Conservation (phyloP, 1,140 invertebrate genomes). For the Cryptotermes secundus region DNA sequence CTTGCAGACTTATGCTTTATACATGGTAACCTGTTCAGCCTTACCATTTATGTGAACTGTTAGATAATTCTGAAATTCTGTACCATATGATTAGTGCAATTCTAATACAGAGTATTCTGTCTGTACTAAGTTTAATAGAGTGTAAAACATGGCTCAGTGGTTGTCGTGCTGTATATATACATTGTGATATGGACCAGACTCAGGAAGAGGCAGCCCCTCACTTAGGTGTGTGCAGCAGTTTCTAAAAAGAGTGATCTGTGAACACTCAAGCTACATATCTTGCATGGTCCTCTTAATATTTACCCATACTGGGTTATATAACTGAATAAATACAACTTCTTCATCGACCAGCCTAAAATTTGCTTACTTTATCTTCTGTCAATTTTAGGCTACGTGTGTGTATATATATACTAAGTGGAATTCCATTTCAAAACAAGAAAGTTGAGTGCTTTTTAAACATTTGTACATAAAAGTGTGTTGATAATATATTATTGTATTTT, state of each 20-base stretch:
- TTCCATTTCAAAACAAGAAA: slow-evolving; percentile 25
- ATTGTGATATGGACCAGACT: slow-evolving; percentile 33
- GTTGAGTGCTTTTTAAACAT: slow-evolving; percentile 30
- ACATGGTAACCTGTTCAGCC: too few relatives aligned
- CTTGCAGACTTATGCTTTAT: too few relatives aligned
- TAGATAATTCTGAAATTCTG: too few relatives aligned
- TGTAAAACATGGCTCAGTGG: background rate
- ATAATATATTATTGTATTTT: slow-evolving; percentile 34
- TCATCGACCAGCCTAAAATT: slow-evolving; percentile 21
- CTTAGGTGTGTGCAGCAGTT: slow-evolving; percentile 28
- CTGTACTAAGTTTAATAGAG: too few relatives aligned
- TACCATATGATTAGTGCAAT: too few relatives aligned
- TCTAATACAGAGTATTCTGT: too few relatives aligned
- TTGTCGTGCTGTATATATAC: background rate
- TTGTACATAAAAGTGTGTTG: slow-evolving; percentile 34
- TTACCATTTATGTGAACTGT: too few relatives aligned
- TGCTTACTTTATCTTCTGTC: slow-evolving; percentile 28
- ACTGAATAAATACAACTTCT: slow-evolving; percentile 11
- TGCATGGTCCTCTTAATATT: slow-evolving; percentile 26
- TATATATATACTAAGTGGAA: slow-evolving; percentile 23
- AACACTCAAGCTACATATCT: slow-evolving; percentile 29
- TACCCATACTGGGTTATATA: background rate
- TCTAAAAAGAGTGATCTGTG: slow-evolving; percentile 17
- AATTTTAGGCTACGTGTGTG: slow-evolving; percentile 24
- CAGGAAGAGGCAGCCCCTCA: slow-evolving; percentile 22